Conservation (phyloP, 2,888 invertebrate genomes). For the Punctoribates punctum region DNA sequence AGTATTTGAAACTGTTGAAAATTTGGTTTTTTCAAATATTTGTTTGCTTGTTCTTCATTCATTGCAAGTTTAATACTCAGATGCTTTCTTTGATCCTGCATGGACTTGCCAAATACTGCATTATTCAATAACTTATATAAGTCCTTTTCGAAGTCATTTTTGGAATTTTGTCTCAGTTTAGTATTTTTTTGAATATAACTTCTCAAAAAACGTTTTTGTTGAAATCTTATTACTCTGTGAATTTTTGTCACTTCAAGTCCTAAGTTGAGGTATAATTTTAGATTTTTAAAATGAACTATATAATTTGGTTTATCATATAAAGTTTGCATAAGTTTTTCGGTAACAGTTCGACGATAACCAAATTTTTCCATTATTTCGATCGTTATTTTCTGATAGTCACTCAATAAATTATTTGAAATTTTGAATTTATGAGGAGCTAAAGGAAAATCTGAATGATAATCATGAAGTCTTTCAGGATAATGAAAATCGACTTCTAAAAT, state of each 20-base stretch:
- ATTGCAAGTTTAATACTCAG: constrained; percentile 49
- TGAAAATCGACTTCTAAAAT: constrained; percentile 44
- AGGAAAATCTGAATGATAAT: constrained; percentile 43
- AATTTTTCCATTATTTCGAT: background rate
- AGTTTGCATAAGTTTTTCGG: constrained; percentile 14
- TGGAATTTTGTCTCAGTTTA: constrained; percentile 48
- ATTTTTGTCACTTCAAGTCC: constrained; percentile 23
- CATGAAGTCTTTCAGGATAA: constrained; percentile 40
- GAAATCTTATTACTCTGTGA: constrained; percentile 3
- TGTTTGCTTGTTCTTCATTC: constrained; percentile 27
- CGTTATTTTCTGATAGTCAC: background rate
- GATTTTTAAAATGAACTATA: constrained; percentile 29
- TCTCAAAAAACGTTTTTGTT: background rate
- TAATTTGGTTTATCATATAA: constrained; percentile 20
- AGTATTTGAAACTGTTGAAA: constrained; percentile 40
- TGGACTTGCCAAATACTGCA: constrained; percentile 52
- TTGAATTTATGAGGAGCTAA: constrained; percentile 43
- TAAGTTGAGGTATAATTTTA: constrained; percentile 13
- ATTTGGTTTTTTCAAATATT: constrained; percentile 37
- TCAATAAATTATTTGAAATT: constrained; percentile 23
- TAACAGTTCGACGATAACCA: background rate
- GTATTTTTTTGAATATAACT: constrained; percentile 43
- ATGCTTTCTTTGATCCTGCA: constrained; percentile 51
- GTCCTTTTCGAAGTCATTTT: constrained; percentile 52
- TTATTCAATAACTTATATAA: constrained; percentile 53